A percentile compares a stretch with the other conserved stretches of the same genome.
phyloP scores from a whole-genome alignment of 2,797 vertebrate species.

The Amblyopsis hoosieri region DNA sequence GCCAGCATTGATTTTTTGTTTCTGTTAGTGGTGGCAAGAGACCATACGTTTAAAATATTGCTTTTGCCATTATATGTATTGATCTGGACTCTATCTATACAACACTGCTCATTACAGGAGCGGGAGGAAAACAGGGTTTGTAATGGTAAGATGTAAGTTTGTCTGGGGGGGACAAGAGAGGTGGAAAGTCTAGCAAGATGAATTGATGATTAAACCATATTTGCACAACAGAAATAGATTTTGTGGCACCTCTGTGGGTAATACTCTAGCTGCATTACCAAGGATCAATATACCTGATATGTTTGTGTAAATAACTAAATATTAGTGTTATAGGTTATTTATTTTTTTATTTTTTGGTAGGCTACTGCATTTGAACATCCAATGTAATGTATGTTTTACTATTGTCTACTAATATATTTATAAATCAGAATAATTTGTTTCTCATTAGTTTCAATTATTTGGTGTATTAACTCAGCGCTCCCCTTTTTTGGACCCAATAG shows the following conservation, averaged over 20 bases:
- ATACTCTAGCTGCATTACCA: too few relatives aligned
- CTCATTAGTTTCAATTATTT: background rate
- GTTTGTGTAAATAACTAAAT: too few relatives aligned
- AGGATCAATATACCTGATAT: too few relatives aligned
- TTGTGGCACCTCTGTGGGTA: too few relatives aligned
- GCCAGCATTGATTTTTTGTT: conserved; percentile 54
- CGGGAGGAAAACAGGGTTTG: conserved; percentile 1
- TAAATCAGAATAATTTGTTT: background rate
- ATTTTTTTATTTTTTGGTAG: too few relatives aligned
- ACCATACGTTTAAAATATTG: conserved; percentile 45
- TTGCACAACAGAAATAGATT: background rate
- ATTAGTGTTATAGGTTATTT: too few relatives aligned
- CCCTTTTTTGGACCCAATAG: conserved; percentile 59
- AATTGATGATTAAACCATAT: background rate
- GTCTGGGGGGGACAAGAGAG: background rate
- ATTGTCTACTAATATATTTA: background rate
- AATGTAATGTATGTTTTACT: too few relatives aligned
- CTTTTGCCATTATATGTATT: conserved; percentile 47
- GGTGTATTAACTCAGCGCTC: background rate
- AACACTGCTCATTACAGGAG: conserved; percentile 30
- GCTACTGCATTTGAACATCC: too few relatives aligned
- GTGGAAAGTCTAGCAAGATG: background rate
- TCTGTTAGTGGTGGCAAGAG: conserved; percentile 42
- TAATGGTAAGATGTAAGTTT: background rate
- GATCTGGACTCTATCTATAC: conserved; percentile 35